Evolutionary conservation across 2,888 invertebrate species (phyloP), one percentile per base, ranked within the genome.

Genomic region (Orthosia gracilis): DNA sequence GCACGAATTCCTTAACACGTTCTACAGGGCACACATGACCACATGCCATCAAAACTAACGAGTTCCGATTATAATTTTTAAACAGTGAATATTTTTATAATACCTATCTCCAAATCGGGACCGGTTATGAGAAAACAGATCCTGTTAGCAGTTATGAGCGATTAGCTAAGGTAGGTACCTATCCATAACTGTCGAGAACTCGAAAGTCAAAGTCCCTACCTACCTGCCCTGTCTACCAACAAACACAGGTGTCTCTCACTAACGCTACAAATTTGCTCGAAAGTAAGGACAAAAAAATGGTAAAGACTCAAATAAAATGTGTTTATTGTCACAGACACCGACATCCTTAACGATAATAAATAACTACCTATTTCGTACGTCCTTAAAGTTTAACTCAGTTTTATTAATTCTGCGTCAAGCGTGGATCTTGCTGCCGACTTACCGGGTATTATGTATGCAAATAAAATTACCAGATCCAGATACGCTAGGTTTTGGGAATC

Each of bases 81-180:
- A 50, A 76, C 76, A 76, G 76, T 57, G 45, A 62, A 57, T 47
- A 52, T 78, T 71, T 62, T 17, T 47, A 73, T 59, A 31, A 59
- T 54, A 65, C 26, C 31, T 57, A 69, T 66, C 63, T 81, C 31
- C 13, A 70, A 57, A 55, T 58, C 15, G 21, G 18, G 50, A 83
- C 83, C 85, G 78, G 83, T 83, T 83, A 63, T 69, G 15, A 21
- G 26, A 72, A 74, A 76, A 70, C 63, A 47, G 65, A 82, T 82
- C 69, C 79, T 73, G 67, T 79, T 78, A 64, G 40, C 58, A 67
- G 63, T 63, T 68, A 63, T 54, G 54, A 72, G 67, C 50, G 31
- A 69, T 69, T 9, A 40, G 21, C 11, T 52, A n/a, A 47, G 11
- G 49, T 54, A n/a, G 40, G 26, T 26, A 26, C 26, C 26, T 74